phyloP scores from a whole-genome alignment of 2,113 vertebrate genomes.

The Callospermophilus lateralis region DNA sequence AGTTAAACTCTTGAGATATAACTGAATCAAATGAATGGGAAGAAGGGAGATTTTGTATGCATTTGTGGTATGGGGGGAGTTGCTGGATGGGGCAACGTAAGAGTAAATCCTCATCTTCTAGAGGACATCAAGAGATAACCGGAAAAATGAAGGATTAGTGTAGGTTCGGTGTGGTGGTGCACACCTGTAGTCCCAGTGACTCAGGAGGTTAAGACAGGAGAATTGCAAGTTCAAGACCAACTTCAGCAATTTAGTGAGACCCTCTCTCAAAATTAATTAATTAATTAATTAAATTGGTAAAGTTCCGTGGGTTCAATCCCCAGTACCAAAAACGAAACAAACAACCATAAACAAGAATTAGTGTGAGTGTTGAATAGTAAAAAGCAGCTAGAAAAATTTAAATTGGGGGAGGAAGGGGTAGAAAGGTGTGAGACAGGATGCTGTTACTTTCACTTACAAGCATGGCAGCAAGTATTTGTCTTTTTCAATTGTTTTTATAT shows the following conservation, averaged over 20 bases:
- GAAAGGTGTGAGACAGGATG: neutral
- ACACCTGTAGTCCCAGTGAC: too few relatives aligned
- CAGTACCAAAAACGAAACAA: too few relatives aligned
- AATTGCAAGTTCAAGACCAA: too few relatives aligned
- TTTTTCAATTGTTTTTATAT: neutral
- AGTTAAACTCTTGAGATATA: neutral
- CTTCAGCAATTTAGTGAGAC: too few relatives aligned
- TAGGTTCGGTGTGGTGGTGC: too few relatives aligned
- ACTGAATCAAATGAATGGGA: neutral
- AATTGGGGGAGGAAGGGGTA: neutral
- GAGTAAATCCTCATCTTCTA: constrained; percentile 26
- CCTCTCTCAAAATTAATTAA: too few relatives aligned
- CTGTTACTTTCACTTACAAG: neutral
- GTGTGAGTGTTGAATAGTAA: neutral
- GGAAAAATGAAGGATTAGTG: constrained; percentile 29
- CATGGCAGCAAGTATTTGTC: neutral
- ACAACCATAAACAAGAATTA: neutral
- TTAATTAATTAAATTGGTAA: too few relatives aligned
- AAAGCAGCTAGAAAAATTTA: constrained; percentile 19
- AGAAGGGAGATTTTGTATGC: neutral
- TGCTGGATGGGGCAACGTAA: neutral
- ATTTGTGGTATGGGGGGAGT: neutral
- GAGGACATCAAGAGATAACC: neutral
- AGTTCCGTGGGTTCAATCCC: too few relatives aligned
- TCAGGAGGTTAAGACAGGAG: too few relatives aligned